Percentiles rank a stretch among this genome's conserved stretches.
These are phyloP conservation scores for Holothuria scabra DNA, from an alignment of 53 echinoderm and acorn worm species.

Conservation along the genomic window DNA sequence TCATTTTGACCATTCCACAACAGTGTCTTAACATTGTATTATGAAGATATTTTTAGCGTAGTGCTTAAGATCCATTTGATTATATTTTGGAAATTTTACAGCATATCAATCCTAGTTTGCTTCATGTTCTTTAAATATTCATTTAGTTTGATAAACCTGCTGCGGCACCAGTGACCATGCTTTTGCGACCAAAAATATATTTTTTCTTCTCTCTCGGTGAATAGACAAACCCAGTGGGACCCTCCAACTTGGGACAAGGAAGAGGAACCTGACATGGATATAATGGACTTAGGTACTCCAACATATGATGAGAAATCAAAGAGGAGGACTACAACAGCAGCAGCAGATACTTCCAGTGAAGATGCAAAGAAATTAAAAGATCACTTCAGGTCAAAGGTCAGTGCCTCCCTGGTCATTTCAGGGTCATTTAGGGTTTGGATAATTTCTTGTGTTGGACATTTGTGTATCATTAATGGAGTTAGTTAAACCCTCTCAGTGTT, in stretches of 20 bases:
- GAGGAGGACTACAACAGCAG: slow-evolving; percentile 79
- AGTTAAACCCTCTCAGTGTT: neutral
- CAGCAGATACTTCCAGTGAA: slow-evolving; percentile 92
- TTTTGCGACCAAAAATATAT: neutral
- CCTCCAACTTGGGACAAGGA: slow-evolving; percentile 82
- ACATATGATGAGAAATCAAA: slow-evolving; percentile 93
- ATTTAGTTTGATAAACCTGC: no score
- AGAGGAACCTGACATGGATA: slow-evolving; percentile 62
- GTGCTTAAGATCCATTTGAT: no score
- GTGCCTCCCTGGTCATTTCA: neutral
- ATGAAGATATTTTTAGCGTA: no score
- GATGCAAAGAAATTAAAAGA: slow-evolving; percentile 88
- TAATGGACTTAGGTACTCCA: slow-evolving; percentile 87
- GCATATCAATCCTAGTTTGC: no score
- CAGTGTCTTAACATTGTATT: no score
- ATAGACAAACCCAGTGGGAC: slow-evolving; percentile 98
- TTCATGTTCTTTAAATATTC: no score
- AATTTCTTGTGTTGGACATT: no score
- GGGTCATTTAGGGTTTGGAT: no score
- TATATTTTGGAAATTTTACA: no score
- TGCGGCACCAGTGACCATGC: neutral
- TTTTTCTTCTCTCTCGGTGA: neutral
- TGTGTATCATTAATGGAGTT: no score
- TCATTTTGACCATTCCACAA: no score
- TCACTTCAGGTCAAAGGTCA: slow-evolving; percentile 89